Percentiles rank a stretch among this genome's conserved stretches.
Evolutionary conservation across 2,113 vertebrate genomes (phyloP).

Genomic region (Dipodomys spectabilis): DNA sequence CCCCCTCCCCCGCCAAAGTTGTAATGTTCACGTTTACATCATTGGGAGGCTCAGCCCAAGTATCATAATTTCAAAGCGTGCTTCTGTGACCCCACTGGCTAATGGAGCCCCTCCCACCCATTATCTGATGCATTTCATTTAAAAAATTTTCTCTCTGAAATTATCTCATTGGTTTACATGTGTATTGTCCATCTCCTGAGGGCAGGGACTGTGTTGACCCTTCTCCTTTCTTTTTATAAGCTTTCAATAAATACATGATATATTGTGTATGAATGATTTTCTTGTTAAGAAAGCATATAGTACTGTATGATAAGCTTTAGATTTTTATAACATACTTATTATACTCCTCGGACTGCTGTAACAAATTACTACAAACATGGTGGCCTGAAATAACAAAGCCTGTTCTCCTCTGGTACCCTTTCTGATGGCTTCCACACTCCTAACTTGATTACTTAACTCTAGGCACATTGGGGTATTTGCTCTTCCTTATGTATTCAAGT

Average conservation of each 20-base stretch:
- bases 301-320: neutral
- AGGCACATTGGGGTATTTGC: neutral
- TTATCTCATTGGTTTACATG: neutral
- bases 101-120: neutral
- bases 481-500: neutral
- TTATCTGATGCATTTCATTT: neutral
- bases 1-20: too few relatives aligned
- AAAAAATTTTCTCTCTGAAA: conserved; percentile 4
- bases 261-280: neutral
- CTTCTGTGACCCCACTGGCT: neutral
- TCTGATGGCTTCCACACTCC: neutral
- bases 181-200: neutral
- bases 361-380: conserved; percentile 5
- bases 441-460: neutral
- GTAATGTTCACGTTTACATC: too few relatives aligned
- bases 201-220: neutral
- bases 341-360: neutral
- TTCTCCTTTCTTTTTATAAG: neutral
- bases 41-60: neutral
- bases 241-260: neutral
- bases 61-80: neutral
- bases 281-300: neutral
- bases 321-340: neutral
- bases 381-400: neutral
- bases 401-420: neutral